These are phyloP conservation scores for Smithornis capensis DNA, from an alignment of 2,113 vertebrate genomes.

Conservation along the genomic window DNA sequence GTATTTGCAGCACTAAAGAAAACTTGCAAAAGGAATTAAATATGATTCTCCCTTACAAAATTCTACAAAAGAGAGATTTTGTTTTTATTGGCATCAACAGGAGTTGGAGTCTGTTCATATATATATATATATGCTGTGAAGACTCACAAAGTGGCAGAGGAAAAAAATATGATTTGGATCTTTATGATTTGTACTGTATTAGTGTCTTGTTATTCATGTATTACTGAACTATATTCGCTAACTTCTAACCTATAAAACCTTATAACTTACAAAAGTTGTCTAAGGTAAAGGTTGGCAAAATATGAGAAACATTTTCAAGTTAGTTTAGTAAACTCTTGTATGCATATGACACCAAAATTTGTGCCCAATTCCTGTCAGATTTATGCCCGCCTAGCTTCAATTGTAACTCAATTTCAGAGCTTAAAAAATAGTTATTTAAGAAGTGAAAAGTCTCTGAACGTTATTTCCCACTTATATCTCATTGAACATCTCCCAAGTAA, in stretches of 20 bases:
- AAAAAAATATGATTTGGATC: not conserved
- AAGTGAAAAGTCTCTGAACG: not conserved
- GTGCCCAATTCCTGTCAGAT: not conserved
- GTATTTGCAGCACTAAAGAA: not conserved
- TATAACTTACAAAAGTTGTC: not conserved
- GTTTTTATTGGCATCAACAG: not conserved
- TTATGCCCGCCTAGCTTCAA: not conserved
- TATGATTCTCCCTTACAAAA: not conserved
- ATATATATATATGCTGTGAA: not conserved
- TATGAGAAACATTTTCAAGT: not conserved
- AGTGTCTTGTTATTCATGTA: not conserved
- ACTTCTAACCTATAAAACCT: not conserved
- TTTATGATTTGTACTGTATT: not conserved
- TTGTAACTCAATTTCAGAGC: not conserved
- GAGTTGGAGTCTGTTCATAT: not conserved
- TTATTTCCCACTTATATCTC: not conserved
- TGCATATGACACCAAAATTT: not conserved
- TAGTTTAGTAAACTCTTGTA: not conserved
- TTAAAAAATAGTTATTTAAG: not conserved
- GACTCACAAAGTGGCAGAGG: not conserved
- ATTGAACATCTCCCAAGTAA: not conserved
- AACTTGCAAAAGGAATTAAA: not conserved
- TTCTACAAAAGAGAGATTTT: not conserved
- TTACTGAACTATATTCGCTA: not conserved
- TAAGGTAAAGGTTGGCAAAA: not conserved